Base-by-base conservation (phyloP, 2,888 invertebrate species). In the Leucoma salicis region DNA sequence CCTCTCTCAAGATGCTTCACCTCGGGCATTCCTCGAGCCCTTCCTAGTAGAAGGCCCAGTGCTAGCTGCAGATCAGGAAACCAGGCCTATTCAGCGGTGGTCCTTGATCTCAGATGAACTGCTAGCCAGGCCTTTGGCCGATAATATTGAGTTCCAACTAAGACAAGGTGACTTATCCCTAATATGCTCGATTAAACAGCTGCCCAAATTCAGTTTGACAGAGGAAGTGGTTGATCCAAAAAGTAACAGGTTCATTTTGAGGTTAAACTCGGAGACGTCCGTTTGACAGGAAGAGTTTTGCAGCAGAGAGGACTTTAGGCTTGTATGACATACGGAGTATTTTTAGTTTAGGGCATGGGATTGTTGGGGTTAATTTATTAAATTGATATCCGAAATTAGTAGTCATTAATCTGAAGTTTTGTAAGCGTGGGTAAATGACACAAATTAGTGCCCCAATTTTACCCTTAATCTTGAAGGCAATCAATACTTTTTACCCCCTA, bases 211-310 rank as follows among this genome's bases (percentile, higher is more conserved):
- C 75, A 97, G 96, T 81, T 91, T 99, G 28, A 95, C 96, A 0
- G 99, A 99, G 77, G 98, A 99, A 79, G 96, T 98, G 0, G 96
- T 98, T 11, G 97, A 99, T 88, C 97, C 98, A 0, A 97, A 98
- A 81, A 96, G 95, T 66, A 98, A 98, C 83, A 95, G 97, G 76
- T 99, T 99, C 92, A 95, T 98, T 37, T 90, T 99, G 53, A 92
- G 97, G 73, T 90, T 99, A 32, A 99, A 98, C 75, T 98, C 98
- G 0, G 99, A 99, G 81, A 99, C 99, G 32, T 98, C 98, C 1
- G 99, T 99, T 82, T 99, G 94, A 95, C 93, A 85, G 59, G 83
- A 82, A 49, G 84, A 82, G 59, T 60, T 39, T 38, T 59, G 59
- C 16, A 61, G 62, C 27, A 59, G 72, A 11, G 82, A 80, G 21